These are phyloP conservation scores for Zosterops pallidus DNA, from an alignment of 2,113 vertebrate species.

Conservation along the genomic window DNA sequence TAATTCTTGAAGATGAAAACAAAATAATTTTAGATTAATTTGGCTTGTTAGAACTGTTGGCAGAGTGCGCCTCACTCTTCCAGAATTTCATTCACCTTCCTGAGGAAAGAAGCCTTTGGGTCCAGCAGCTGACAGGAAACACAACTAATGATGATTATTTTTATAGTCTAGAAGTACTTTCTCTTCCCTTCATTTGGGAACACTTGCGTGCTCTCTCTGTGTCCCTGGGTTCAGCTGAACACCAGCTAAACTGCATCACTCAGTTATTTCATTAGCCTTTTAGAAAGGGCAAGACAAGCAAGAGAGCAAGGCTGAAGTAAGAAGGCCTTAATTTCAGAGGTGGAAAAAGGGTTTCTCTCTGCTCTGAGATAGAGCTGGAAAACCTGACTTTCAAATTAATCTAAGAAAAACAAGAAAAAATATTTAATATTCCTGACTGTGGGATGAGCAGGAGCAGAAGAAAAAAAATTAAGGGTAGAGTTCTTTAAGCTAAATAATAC, in stretches of 20 bases:
- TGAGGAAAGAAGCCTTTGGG: neutral
- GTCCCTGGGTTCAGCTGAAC: neutral
- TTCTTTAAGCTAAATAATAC: neutral
- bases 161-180: neutral
- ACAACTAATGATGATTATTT: conserved; percentile 3
- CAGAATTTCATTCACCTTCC: neutral
- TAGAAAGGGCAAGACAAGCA: conserved; percentile 1
- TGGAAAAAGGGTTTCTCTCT: neutral
- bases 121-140: neutral
- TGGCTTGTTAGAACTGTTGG: neutral
- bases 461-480: neutral
- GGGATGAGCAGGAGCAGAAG: neutral
- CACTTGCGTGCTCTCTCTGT: neutral
- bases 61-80: neutral
- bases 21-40: neutral
- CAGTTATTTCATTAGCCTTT: conserved; percentile 14
- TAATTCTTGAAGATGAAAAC: neutral
- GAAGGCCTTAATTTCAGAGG: neutral
- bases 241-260: conserved; percentile 17
- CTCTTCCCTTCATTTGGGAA: conserved; percentile 8
- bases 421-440: neutral
- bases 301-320: neutral
- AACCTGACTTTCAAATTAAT: neutral
- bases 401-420: neutral
- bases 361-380: neutral